Evolutionary conservation across 2,113 vertebrate genomes (phyloP).

Genomic region (Puffinus mauretanicus): DNA sequence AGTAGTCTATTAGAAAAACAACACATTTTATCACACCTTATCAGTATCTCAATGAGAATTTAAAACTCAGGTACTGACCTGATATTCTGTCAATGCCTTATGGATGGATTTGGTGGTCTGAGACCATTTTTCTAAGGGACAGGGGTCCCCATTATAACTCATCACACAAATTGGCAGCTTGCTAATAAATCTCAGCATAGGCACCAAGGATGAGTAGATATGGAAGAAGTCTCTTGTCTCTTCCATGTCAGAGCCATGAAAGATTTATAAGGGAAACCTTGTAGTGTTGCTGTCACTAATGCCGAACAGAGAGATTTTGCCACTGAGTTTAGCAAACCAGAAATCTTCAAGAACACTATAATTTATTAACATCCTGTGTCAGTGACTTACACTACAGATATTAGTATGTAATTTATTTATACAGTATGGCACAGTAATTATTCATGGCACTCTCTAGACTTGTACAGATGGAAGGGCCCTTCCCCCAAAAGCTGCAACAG

Average conservation of each 20-base stretch:
- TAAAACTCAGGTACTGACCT: background rate
- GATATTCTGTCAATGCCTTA: background rate
- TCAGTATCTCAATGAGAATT: background rate
- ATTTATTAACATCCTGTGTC: background rate
- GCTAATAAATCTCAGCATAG: constrained; percentile 22
- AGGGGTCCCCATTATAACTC: background rate
- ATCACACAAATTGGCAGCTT: background rate
- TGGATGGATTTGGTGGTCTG: background rate
- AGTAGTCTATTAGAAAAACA: background rate
- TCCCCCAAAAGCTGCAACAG: background rate
- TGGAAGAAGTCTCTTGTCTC: background rate
- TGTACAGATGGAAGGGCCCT: background rate
- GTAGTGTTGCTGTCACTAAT: background rate
- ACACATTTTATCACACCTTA: constrained; percentile 17
- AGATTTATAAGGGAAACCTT: background rate
- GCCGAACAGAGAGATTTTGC: background rate
- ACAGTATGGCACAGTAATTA: background rate
- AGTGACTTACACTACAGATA: background rate
- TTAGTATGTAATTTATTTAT: constrained; percentile 22
- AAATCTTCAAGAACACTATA: background rate
- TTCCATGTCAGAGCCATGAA: background rate
- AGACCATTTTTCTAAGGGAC: constrained; percentile 1
- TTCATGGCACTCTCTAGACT: background rate
- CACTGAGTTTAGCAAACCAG: background rate
- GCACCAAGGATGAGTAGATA: background rate